Percentiles rank a stretch among this genome's conserved stretches.
phyloP scores from a whole-genome alignment of 1,140 invertebrate genomes.

The Littorina saxatilis region DNA sequence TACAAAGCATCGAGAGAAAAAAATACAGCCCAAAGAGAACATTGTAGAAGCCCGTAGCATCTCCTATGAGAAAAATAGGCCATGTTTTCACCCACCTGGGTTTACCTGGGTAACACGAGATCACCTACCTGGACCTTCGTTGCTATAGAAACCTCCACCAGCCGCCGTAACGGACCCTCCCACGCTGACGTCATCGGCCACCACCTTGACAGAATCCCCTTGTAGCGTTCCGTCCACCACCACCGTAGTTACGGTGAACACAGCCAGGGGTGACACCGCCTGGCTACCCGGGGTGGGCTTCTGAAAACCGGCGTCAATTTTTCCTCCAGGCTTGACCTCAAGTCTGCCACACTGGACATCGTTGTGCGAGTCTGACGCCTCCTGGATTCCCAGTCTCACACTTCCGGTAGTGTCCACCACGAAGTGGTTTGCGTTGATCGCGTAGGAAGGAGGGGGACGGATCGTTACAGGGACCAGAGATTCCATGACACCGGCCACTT shows the following conservation, averaged over 20 bases:
- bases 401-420: slow-evolving; percentile 38
- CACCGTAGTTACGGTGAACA: slow-evolving; percentile 9
- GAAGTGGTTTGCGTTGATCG: slow-evolving; percentile 39
- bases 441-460: slow-evolving; percentile 38
- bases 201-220: slow-evolving; percentile 20
- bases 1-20: no score
- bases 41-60: no score
- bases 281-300: neutral
- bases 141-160: slow-evolving; percentile 20
- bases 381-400: slow-evolving; percentile 25
- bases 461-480: slow-evolving; percentile 24
- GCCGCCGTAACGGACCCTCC: slow-evolving; percentile 5
- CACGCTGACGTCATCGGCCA: slow-evolving; percentile 21
- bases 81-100: no score
- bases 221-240: slow-evolving; percentile 26
- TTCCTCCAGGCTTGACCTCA: slow-evolving; percentile 22
- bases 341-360: slow-evolving; percentile 11
- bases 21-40: no score
- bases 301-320: slow-evolving; percentile 29
- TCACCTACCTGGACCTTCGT: slow-evolving; percentile 54
- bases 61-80: no score
- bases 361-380: neutral
- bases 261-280: slow-evolving; percentile 3
- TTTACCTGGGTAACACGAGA: neutral
- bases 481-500: slow-evolving; percentile 43